Base-by-base conservation (phyloP, 2,113 vertebrate genomes). In the Haemorhous mexicanus region DNA sequence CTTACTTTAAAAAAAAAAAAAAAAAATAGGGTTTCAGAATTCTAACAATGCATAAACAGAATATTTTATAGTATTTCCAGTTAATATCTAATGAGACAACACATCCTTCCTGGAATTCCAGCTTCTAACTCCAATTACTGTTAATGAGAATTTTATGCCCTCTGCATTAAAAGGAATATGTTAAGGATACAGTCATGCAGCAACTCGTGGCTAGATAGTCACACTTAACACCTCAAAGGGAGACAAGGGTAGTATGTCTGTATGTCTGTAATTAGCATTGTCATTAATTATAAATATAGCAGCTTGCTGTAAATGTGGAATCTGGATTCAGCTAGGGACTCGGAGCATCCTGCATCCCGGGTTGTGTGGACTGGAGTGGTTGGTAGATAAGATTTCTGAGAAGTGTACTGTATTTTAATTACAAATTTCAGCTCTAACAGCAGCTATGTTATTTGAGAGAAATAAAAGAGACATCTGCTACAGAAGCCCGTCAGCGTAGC, bases 51-150 rank as follows among this genome's bases (percentile, higher is more conserved):
- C 58, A 86, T 56, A 90, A 94, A 94, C 47, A 92, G 39, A 85
- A 67, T 95, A 80, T 95, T 95, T 87, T 82, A 91, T 28, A 80
- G 47, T 90, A 83, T 85, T 87, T 94, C 46, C 64, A 70, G 88
- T 94, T 93, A 96, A 92, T 87, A 91, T 74, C 79, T 95, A 93
- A 87, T 95, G 75, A 93, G 87, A 73, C 8, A 95, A 77, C 63
- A 47, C 50, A 70, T 63, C 43, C 39, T 97, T 90, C 87, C 82
- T 85, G 72, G 79, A 82, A 90, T 95, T 90, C 63, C 39, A 83
- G 23, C 53, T 95, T 95, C 80, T 89, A 90, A 74, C 52, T 90
- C 55, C 87, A 93, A 1, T 96, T 94, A 94, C 37, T 69, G 49
- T 77, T 95, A 93, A 95, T 96, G 84, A 94, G 87, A 85, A 87